Percentiles rank a stretch among this genome's conserved stretches.
These are phyloP conservation scores for Griposia aprilina DNA, from an alignment of 2,888 invertebrate species.

Conservation along the genomic window DNA sequence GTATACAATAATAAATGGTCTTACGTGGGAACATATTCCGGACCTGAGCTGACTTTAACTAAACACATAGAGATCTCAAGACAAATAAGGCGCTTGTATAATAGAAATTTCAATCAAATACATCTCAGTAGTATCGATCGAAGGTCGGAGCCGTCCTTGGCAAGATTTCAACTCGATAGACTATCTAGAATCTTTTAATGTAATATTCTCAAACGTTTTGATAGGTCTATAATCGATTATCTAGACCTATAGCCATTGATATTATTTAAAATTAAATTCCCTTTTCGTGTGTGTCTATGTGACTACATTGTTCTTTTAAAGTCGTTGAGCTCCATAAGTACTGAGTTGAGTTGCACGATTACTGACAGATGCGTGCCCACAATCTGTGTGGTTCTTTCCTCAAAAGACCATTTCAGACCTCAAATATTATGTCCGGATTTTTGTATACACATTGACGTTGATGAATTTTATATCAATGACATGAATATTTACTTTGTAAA, in stretches of 20 bases:
- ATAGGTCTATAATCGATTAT: background rate
- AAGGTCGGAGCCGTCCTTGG: slow-evolving; percentile 32
- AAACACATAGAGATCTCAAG: background rate
- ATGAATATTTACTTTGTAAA: no score
- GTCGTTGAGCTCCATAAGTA: no score
- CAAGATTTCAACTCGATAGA: slow-evolving; percentile 38
- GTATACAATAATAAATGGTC: background rate
- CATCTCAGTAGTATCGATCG: slow-evolving; percentile 39
- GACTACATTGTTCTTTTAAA: no score
- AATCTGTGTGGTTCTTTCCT: no score
- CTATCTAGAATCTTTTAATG: slow-evolving; percentile 50
- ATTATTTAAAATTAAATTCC: no score
- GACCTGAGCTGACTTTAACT: background rate
- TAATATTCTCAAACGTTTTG: slow-evolving; percentile 48
- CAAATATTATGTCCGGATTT: no score
- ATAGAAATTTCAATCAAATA: slow-evolving; percentile 30
- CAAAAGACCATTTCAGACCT: no score
- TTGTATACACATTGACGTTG: no score
- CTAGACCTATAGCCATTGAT: background rate
- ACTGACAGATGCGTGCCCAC: no score
- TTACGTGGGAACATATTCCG: background rate
- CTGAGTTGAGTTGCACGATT: no score
- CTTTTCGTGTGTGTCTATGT: no score
- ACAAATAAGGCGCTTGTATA: slow-evolving; percentile 10
- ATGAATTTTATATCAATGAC: no score